Conservation (phyloP, 92 coral and sea anemone species). For the Epizoanthus fatuus region DNA sequence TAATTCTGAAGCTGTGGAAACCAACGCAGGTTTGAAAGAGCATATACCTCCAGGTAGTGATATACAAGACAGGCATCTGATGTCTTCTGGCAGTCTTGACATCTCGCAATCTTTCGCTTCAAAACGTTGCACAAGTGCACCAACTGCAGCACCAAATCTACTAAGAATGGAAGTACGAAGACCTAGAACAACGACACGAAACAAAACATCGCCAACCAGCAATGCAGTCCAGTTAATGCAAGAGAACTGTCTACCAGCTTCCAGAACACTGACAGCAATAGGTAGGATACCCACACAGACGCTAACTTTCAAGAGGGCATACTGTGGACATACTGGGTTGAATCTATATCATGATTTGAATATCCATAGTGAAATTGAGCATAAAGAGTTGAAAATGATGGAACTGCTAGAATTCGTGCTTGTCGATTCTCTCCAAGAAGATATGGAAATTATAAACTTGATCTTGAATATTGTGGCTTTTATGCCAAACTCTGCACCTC, state of each 20-base stretch:
- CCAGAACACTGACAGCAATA: background rate
- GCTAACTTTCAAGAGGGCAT: background rate
- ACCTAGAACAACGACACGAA: background rate
- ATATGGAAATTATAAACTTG: slow-evolving; percentile 9
- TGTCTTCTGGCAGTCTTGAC: background rate
- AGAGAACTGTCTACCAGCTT: too few relatives aligned
- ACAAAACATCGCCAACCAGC: background rate
- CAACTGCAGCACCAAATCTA: background rate
- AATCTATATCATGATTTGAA: background rate
- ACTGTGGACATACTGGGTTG: background rate
- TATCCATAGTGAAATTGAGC: background rate
- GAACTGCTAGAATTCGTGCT: slow-evolving; percentile 1
- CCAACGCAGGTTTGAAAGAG: background rate
- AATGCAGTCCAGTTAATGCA: background rate
- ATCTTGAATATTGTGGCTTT: background rate
- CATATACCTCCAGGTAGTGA: background rate
- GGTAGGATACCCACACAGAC: too few relatives aligned
- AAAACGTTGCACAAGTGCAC: background rate
- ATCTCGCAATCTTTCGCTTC: background rate
- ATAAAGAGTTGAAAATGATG: background rate
- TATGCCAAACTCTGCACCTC: background rate
- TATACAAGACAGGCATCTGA: background rate
- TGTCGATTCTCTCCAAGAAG: slow-evolving; percentile 10
- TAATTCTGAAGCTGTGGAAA: background rate
- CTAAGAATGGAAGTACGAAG: background rate